phyloP scores from a whole-genome alignment of 2,888 invertebrate genomes.

The Yponomeuta cagnagella region DNA sequence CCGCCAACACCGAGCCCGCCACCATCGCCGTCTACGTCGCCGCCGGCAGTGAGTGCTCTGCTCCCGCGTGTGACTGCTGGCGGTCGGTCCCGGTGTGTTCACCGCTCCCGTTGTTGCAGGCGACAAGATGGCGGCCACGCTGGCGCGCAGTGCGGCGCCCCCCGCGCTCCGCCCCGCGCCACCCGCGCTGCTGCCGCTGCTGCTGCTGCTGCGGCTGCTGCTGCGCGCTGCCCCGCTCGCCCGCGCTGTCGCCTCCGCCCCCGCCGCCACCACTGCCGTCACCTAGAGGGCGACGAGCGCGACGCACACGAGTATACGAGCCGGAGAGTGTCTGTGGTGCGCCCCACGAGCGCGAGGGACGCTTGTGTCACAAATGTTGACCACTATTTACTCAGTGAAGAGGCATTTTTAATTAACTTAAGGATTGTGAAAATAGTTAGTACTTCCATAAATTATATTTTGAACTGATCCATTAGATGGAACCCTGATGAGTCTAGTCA shows the following conservation, averaged over 20 bases:
- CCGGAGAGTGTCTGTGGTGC: not conserved
- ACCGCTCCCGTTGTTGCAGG: conserved; percentile 70
- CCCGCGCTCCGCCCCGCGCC: conserved; percentile 18
- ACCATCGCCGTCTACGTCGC: conserved; percentile 93
- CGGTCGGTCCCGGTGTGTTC: not conserved
- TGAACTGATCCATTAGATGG: not conserved
- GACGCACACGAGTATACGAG: conserved; percentile 18
- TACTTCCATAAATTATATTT: not conserved
- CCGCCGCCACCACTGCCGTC: conserved; percentile 17
- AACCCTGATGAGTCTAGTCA: not conserved
- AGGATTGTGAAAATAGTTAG: not conserved
- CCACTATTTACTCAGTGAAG: too few species aligned
- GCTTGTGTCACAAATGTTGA: not conserved
- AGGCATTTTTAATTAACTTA: too few species aligned
- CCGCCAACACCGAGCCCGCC: conserved; percentile 92
- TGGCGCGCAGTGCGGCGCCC: conserved; percentile 78
- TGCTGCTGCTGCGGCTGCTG: conserved; percentile 16
- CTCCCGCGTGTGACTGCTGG: too few species aligned
- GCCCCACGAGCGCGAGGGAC: not conserved
- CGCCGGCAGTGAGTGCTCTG: conserved; percentile 79
- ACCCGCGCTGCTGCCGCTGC: conserved; percentile 15
- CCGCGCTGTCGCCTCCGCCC: conserved; percentile 16
- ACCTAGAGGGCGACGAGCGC: conserved; percentile 19
- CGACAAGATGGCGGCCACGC: conserved; percentile 93
- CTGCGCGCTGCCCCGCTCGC: too few species aligned